A percentile compares a stretch with the other conserved stretches of the same genome.
Conservation (phyloP, 2,888 invertebrate species). For the Zygaena filipendulae region DNA sequence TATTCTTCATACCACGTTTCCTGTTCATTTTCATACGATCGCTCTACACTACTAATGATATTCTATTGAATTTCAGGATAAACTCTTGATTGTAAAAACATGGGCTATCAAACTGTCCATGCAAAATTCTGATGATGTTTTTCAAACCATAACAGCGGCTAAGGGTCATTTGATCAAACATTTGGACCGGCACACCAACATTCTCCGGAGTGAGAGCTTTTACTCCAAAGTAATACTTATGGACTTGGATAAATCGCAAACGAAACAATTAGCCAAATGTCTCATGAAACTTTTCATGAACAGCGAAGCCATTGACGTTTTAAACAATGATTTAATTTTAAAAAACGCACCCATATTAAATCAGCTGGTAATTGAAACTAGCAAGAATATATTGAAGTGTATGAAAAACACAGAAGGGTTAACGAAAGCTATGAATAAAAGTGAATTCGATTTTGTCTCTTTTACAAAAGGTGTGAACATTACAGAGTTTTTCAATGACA, state of each 20-base stretch:
- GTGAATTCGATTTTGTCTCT: constrained; percentile 31
- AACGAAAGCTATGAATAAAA: constrained; percentile 33
- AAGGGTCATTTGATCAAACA: constrained; percentile 41
- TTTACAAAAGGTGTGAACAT: constrained; percentile 32
- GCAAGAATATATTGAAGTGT: constrained; percentile 34
- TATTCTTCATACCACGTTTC: too few relatives aligned
- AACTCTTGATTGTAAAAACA: constrained; percentile 38
- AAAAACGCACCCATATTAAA: constrained; percentile 38
- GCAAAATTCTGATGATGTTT: constrained; percentile 17
- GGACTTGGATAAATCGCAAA: constrained; percentile 35
- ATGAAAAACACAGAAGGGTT: constrained; percentile 37
- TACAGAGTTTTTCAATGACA: constrained; percentile 27
- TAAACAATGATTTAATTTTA: constrained; percentile 27
- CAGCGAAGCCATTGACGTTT: constrained; percentile 23
- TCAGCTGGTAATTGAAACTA: constrained; percentile 34
- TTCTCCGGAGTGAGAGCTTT: constrained; percentile 26
- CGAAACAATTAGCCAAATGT: constrained; percentile 35
- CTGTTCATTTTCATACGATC: too few relatives aligned
- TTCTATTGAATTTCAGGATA: constrained; percentile 34
- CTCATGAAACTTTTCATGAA: constrained; percentile 31
- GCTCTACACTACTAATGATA: constrained; percentile 1
- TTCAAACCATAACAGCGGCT: constrained; percentile 20
- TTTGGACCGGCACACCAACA: constrained; percentile 23
- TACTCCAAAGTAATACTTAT: constrained; percentile 32
- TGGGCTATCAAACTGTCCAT: constrained; percentile 31